Conservation (phyloP, 64 coral and sea anemone genomes). For the Dendronephthya gigantea region DNA sequence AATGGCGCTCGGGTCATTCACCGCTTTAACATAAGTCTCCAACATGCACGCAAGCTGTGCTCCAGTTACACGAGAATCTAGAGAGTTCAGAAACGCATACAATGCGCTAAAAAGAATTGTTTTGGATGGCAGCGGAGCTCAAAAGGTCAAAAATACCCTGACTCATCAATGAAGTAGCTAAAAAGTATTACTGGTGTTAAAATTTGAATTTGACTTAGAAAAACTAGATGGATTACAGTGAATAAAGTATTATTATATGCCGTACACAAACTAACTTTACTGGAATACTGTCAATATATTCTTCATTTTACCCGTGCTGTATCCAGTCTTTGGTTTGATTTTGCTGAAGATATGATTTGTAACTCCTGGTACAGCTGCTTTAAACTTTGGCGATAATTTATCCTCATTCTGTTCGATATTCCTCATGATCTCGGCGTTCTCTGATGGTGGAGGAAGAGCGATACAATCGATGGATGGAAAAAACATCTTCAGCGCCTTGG, state of each 20-base stretch:
- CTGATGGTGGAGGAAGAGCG: background rate
- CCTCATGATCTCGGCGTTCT: background rate
- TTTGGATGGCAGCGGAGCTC: too few species aligned
- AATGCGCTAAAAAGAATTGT: background rate
- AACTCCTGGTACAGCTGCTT: background rate
- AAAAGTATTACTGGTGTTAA: too few species aligned
- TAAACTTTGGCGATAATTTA: background rate
- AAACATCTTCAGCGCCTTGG: background rate
- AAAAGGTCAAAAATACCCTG: too few species aligned
- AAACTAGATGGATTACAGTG: too few species aligned
- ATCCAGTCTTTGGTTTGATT: background rate
- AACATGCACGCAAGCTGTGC: background rate
- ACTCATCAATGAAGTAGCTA: too few species aligned
- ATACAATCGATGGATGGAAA: background rate
- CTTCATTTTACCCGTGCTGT: background rate
- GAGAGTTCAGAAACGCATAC: background rate
- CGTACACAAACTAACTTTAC: too few species aligned
- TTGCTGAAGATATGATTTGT: background rate
- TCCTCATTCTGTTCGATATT: background rate
- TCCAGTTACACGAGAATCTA: background rate
- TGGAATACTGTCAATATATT: background rate
- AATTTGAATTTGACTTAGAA: too few species aligned
- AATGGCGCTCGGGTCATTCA: constrained; percentile 16
- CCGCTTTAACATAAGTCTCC: background rate
- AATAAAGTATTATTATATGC: too few species aligned